Conservation (phyloP, 2,113 vertebrate species). For the Microtus oregoni region DNA sequence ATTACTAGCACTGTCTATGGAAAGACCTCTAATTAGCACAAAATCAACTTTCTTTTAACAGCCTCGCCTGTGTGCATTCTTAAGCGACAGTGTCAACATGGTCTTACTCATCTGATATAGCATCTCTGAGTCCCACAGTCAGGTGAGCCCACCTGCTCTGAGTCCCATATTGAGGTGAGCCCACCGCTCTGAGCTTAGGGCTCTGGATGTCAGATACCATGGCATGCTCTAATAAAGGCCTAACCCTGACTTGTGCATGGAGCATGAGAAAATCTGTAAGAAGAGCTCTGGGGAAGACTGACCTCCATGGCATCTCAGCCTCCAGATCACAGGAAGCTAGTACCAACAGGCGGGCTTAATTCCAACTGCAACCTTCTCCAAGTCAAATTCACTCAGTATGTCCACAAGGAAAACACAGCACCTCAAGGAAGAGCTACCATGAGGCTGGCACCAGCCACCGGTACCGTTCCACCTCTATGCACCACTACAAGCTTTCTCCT, state of each 20-base stretch:
- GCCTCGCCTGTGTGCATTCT: not conserved
- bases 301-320: not conserved
- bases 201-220: not conserved
- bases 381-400: not conserved
- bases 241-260: not conserved
- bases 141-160: not conserved
- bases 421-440: not conserved
- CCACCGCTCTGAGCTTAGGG: not conserved
- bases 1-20: not conserved
- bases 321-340: not conserved
- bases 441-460: not conserved
- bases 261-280: not conserved
- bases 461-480: not conserved
- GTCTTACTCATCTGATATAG: not conserved
- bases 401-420: not conserved
- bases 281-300: not conserved
- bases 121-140: not conserved
- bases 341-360: not conserved
- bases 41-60: not conserved
- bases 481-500: not conserved
- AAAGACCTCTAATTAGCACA: slow-evolving; percentile 14
- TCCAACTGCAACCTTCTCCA: not conserved
- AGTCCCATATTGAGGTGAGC: not conserved
- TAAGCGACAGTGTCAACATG: not conserved
- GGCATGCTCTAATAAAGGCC: not conserved